Conservation (phyloP, 1,140 invertebrate genomes). For the Dendroctonus ponderosae region DNA sequence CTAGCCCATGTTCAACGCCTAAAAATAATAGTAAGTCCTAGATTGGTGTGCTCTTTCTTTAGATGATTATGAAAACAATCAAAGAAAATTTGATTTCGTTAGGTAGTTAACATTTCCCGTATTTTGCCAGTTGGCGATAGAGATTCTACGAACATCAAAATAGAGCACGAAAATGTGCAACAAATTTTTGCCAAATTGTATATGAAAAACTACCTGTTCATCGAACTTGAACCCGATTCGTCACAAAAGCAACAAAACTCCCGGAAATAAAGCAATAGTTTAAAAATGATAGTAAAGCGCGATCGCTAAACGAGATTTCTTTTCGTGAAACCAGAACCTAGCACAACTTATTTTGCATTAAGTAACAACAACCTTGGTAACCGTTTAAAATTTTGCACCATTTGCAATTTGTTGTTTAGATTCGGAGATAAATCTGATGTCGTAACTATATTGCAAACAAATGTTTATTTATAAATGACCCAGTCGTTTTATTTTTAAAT, state of each 20-base stretch:
- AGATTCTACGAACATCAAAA: no score
- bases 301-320: background rate
- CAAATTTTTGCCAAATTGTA: no score
- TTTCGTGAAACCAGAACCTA: conserved; percentile 17
- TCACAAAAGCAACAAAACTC: no score
- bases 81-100: no score
- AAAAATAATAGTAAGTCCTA: conserved; percentile 48
- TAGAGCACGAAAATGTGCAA: no score
- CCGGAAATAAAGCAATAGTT: background rate
- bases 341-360: conserved; percentile 3
- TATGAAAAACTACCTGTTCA: no score
- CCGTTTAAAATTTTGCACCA: conserved; percentile 4
- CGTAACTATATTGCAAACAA: conserved; percentile 1
- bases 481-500: no score
- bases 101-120: no score
- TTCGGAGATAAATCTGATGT: conserved; percentile 1
- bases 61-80: no score
- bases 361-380: conserved; percentile 5
- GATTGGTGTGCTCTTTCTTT: background rate
- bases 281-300: background rate
- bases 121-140: no score
- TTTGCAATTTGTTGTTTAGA: conserved; percentile 7
- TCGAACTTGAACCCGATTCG: no score
- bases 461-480: background rate
- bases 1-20: conserved; percentile 46